phyloP scores from a whole-genome alignment of 37 sponge, comb jelly and placozoan species.

The Tethya wilhelma region DNA sequence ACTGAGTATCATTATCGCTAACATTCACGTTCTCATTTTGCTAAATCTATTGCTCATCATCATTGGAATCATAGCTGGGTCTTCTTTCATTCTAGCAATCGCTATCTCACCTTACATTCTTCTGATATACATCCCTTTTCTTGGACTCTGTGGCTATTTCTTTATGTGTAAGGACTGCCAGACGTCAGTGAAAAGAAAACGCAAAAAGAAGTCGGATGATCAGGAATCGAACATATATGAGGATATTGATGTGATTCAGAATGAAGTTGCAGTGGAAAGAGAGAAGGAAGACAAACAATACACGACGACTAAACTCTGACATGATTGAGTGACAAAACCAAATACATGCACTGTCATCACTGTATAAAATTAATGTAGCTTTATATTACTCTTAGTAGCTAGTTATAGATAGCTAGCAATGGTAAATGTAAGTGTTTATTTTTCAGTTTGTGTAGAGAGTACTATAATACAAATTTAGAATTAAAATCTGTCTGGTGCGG shows the following conservation, averaged over 20 bases:
- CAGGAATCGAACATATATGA: background rate
- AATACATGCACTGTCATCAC: no score
- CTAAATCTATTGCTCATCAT: background rate
- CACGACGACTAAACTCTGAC: no score
- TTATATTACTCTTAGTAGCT: no score
- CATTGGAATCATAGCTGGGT: background rate
- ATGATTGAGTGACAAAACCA: no score
- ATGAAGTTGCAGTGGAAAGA: background rate
- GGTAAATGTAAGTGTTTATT: no score
- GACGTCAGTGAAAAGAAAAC: background rate
- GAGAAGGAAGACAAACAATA: no score
- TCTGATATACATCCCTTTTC: conserved; percentile 6
- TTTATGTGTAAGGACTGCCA: background rate
- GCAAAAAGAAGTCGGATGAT: background rate
- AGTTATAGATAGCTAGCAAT: no score
- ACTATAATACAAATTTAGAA: no score
- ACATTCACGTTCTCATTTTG: conserved; percentile 29
- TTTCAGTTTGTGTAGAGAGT: no score
- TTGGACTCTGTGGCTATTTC: conserved; percentile 1
- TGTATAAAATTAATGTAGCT: no score
- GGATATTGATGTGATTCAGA: background rate
- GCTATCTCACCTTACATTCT: background rate
- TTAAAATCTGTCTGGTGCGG: no score
- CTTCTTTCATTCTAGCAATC: background rate
- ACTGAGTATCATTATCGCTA: conserved; percentile 1